phyloP scores from a whole-genome alignment of 2,113 vertebrate genomes.

The Anas platyrhynchos region DNA sequence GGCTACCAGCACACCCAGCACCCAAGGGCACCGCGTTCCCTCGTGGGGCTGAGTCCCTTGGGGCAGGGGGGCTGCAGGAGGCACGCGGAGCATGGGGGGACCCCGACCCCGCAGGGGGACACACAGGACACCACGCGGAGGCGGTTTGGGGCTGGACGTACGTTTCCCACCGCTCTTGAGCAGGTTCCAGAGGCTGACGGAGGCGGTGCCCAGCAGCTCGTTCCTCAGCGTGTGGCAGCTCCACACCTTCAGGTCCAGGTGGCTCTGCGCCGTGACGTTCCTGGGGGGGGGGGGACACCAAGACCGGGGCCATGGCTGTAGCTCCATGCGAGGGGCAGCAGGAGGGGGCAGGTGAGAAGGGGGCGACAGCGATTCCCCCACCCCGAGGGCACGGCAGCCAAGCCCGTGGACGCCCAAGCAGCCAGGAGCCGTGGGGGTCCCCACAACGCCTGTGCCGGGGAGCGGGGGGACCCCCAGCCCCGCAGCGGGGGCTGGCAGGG shows the following conservation, averaged over 20 bases:
- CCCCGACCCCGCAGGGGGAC: neutral
- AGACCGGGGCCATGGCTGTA: fast-evolving
- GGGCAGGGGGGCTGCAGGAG: neutral
- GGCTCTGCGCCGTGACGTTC: slow-evolving; percentile 93
- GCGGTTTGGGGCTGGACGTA: slow-evolving; percentile 48
- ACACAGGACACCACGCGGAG: neutral
- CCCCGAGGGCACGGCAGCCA: neutral
- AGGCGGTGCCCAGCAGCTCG: slow-evolving; percentile 90
- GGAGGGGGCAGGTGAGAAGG: neutral
- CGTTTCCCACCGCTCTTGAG: slow-evolving; percentile 88
- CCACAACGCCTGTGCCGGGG: neutral
- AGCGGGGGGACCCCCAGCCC: fast-evolving
- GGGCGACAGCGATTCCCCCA: neutral
- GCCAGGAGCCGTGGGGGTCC: neutral
- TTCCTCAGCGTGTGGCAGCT: slow-evolving; percentile 94
- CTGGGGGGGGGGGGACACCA: slow-evolving; percentile 66
- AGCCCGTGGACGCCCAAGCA: fast-evolving
- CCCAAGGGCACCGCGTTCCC: slow-evolving; percentile 30
- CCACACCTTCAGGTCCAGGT: slow-evolving; percentile 93
- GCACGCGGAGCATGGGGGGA: neutral
- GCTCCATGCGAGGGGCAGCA: neutral
- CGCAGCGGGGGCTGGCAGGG: fast-evolving
- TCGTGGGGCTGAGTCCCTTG: fast-evolving
- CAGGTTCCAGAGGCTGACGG: slow-evolving; percentile 87
- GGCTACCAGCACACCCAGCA: neutral